Percentiles rank a stretch among this genome's conserved stretches.
Evolutionary conservation across 2,113 vertebrate genomes (phyloP).

Genomic region (Uria aalge): DNA sequence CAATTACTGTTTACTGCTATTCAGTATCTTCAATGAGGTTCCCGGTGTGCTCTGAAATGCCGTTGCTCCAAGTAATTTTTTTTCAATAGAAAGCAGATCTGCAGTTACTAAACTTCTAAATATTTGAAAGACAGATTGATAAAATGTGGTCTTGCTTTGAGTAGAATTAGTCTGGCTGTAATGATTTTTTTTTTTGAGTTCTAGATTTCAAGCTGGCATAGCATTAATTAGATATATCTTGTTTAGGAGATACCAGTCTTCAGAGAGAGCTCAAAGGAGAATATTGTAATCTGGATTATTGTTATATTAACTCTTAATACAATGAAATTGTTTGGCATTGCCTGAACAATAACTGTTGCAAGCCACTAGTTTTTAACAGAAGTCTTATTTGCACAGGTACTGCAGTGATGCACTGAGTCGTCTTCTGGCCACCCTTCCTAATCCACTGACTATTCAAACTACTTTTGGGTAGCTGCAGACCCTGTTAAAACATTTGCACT

Average conservation of each 20-base stretch:
- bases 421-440: neutral
- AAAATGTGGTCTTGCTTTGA: neutral
- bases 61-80: neutral
- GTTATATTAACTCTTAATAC: neutral
- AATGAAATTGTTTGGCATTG: neutral
- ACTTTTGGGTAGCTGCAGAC: neutral
- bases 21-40: rapidly evolving
- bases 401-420: neutral
- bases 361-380: neutral
- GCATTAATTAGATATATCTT: neutral
- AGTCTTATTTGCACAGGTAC: neutral
- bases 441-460: neutral
- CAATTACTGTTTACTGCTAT: neutral
- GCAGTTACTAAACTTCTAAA: neutral
- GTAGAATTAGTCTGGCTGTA: neutral
- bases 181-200: neutral
- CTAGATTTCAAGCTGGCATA: neutral
- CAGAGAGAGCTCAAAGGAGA: neutral
- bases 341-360: neutral
- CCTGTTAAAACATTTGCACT: neutral
- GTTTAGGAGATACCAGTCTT: neutral
- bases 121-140: neutral
- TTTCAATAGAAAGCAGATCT: neutral
- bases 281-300: neutral
- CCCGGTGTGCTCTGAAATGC: neutral